Conservation (phyloP, 2,888 invertebrate genomes). For the Sceliomorpha sp. region DNA sequence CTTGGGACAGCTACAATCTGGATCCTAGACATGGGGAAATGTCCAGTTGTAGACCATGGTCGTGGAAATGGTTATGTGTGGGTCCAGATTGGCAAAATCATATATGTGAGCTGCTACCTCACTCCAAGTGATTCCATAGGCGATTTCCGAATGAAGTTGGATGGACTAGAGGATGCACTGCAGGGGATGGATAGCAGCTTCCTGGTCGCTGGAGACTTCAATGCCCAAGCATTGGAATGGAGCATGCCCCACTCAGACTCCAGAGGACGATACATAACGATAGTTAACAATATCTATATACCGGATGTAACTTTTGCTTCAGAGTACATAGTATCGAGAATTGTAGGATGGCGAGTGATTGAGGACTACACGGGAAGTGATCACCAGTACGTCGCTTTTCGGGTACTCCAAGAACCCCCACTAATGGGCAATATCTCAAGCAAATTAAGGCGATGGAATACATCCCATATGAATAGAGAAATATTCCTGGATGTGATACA, state of each 20-base stretch:
- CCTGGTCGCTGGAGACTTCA: not conserved
- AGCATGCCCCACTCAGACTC: not conserved
- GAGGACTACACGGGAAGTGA: constrained; percentile 34
- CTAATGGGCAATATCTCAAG: not conserved
- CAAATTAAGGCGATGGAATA: constrained; percentile 12
- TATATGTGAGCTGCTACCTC: too few species aligned
- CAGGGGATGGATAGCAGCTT: not conserved
- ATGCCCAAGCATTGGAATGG: not conserved
- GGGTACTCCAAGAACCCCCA: not conserved
- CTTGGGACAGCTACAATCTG: too few species aligned
- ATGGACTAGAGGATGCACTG: not conserved
- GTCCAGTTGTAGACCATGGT: too few species aligned
- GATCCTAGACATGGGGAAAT: too few species aligned
- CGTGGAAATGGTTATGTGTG: too few species aligned
- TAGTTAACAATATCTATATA: not conserved
- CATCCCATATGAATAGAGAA: constrained; percentile 21
- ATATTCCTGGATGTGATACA: too few species aligned
- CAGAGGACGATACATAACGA: not conserved
- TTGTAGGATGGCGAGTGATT: constrained; percentile 28
- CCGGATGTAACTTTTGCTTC: too few species aligned
- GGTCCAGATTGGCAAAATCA: too few species aligned
- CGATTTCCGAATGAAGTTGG: too few species aligned
- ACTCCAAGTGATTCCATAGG: too few species aligned
- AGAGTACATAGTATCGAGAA: constrained; percentile 41
- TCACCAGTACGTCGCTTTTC: constrained; percentile 35